A percentile compares a stretch with the other conserved stretches of the same genome.
Conservation (phyloP, 2,888 invertebrate genomes). For the Caenorhabditis parvicauda region DNA sequence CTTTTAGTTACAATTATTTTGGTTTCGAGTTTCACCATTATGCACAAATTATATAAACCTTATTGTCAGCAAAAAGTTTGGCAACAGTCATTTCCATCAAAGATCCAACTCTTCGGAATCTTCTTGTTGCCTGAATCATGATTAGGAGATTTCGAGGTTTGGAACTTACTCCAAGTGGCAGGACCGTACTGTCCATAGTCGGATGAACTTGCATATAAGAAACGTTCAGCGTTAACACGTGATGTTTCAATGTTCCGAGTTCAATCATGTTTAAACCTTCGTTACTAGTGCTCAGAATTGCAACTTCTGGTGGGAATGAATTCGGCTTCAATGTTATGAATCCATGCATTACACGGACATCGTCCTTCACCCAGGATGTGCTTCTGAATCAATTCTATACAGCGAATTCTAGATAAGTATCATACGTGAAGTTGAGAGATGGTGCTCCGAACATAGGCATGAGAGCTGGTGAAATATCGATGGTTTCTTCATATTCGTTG, state of each 20-base stretch:
- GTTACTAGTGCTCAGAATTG: constrained; percentile 59
- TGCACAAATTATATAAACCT: constrained; percentile 13
- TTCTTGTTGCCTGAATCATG: constrained; percentile 50
- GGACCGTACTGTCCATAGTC: constrained; percentile 52
- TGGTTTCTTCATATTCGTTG: constrained; percentile 55
- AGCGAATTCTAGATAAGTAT: background rate
- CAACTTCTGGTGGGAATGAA: constrained; percentile 58
- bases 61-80: constrained; percentile 54
- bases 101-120: constrained; percentile 55
- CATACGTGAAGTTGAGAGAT: constrained; percentile 60
- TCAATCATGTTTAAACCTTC: constrained; percentile 62
- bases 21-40: background rate
- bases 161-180: constrained; percentile 54
- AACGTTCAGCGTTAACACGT: constrained; percentile 60
- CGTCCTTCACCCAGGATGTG: constrained; percentile 52
- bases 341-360: constrained; percentile 55
- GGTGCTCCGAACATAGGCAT: constrained; percentile 63
- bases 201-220: constrained; percentile 63
- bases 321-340: constrained; percentile 61
- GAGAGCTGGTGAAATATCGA: constrained; percentile 58
- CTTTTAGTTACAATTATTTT: background rate
- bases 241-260: constrained; percentile 54
- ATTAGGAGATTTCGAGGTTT: background rate
- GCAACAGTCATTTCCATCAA: constrained; percentile 62
- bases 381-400: constrained; percentile 31